Base-by-base conservation (phyloP, 2,113 vertebrate genomes). In the Electrona antarctica region DNA sequence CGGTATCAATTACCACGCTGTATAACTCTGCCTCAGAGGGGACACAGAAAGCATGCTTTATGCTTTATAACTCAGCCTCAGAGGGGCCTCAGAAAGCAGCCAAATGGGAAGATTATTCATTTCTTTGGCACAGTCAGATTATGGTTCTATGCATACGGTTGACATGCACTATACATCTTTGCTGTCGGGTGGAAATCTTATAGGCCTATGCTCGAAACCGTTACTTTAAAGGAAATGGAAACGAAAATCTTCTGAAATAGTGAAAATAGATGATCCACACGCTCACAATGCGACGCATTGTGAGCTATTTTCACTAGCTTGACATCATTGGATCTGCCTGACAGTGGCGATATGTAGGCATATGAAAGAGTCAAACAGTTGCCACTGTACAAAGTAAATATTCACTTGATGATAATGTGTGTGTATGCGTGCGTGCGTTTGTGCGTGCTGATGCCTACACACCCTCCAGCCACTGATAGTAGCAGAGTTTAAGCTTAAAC, bases 391-490 rank as follows among this genome's bases (percentile, higher is more conserved):
- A 81, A 71, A 67, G 85, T 85, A 86, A 88, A 87, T 85, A 85
- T 79, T 72, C 80, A 70, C 74, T 85, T 74, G 67, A 80, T 49
- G 64, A 83, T 85, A 73, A 71, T 71, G 69, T 87, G 76, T 71
- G 15, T 10, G 33, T 41, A 6, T 2, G 33, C 0, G 33, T 41
- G 33, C 5, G 3, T 41, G 33, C 33, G 33, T 41, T 3, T 6
- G 5, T 41, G 33, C 5, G 79, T 85, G 85, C 79, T 76, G 83
- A 80, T 84, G 64, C 78, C 63, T 69, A 83, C 70, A 82, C 86
- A 66, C 89, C 85, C 85, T 85, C 62, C 77, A 51, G 76, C 83
- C 84, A 87, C 76, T 85, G 83, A 91, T 90, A 86, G 83, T 66
- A 81, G 60, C 67, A 84, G 84, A 56, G 71, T 75, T 90, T 85